Percentiles rank a stretch among this genome's conserved stretches.
These are phyloP conservation scores for Sebastes alutus DNA, from an alignment of 2,797 vertebrate genomes.

Conservation along the genomic window DNA sequence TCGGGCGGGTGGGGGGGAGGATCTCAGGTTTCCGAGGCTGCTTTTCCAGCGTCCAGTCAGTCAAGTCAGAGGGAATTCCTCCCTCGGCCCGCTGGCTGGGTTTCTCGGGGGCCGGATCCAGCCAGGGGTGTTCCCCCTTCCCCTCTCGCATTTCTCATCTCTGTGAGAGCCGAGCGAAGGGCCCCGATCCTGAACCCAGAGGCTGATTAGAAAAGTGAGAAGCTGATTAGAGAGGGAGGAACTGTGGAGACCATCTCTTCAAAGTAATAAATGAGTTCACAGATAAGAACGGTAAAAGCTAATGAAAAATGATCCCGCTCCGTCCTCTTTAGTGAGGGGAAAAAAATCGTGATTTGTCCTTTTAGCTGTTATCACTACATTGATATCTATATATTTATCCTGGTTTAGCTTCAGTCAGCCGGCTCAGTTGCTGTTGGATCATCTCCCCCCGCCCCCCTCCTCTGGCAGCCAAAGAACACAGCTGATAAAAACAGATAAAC, in stretches of 20 bases:
- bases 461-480: slow-evolving; percentile 86
- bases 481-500: slow-evolving; percentile 77
- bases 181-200: slow-evolving; percentile 9
- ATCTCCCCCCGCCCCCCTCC: slow-evolving; percentile 80
- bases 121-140: slow-evolving; percentile 54
- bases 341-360: background rate
- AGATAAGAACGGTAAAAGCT: background rate
- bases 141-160: slow-evolving; percentile 26
- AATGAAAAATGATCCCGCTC: background rate
- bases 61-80: slow-evolving; percentile 79
- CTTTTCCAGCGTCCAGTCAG: slow-evolving; percentile 60
- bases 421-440: slow-evolving; percentile 49
- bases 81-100: slow-evolving; percentile 46
- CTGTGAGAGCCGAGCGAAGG: slow-evolving; percentile 2
- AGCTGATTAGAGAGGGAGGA: background rate
- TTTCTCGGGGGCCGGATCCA: slow-evolving; percentile 38
- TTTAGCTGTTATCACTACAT: slow-evolving; percentile 64
- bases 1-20: background rate
- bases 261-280: slow-evolving; percentile 12
- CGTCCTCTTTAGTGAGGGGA: background rate
- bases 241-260: background rate
- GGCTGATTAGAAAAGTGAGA: background rate
- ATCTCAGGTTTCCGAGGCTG: slow-evolving; percentile 61
- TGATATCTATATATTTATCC: slow-evolving; percentile 70
- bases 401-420: slow-evolving; percentile 61